Evolutionary conservation across 2,797 vertebrate species (phyloP).

Genomic region (Channallabes apus): DNA sequence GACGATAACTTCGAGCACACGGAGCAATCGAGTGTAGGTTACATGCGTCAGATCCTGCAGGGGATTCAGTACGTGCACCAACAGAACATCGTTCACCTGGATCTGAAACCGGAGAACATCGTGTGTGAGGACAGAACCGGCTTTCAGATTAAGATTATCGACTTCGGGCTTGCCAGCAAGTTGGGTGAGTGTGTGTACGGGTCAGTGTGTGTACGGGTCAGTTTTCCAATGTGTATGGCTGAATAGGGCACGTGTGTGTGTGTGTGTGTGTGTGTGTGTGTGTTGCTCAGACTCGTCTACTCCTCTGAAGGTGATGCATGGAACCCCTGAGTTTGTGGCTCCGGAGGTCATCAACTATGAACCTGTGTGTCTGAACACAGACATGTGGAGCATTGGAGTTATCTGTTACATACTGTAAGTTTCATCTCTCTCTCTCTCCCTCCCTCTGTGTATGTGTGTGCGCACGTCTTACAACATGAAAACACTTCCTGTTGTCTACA

Average conservation of each 20-base stretch:
- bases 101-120: slow-evolving; percentile 89
- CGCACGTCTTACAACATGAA: background rate
- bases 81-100: slow-evolving; percentile 80
- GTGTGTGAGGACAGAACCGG: slow-evolving; percentile 78
- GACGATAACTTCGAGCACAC: slow-evolving; percentile 86
- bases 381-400: slow-evolving; percentile 90
- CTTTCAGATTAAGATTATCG: slow-evolving; percentile 83
- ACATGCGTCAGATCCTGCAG: slow-evolving; percentile 83
- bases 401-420: slow-evolving; percentile 91
- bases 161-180: slow-evolving; percentile 82
- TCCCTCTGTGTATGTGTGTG: slow-evolving; percentile 14
- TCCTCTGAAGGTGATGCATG: slow-evolving; percentile 81
- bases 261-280: too few species aligned
- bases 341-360: slow-evolving; percentile 88
- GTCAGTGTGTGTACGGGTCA: background rate
- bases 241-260: background rate
- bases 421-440: background rate
- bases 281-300: slow-evolving; percentile 69
- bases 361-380: slow-evolving; percentile 73
- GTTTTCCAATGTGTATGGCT: background rate
- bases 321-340: slow-evolving; percentile 89
- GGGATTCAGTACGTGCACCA: slow-evolving; percentile 82
- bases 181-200: slow-evolving; percentile 70
- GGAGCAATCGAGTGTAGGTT: slow-evolving; percentile 77
- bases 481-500: background rate